phyloP scores from a whole-genome alignment of 1,140 invertebrate genomes.

The Drosophila orosa region DNA sequence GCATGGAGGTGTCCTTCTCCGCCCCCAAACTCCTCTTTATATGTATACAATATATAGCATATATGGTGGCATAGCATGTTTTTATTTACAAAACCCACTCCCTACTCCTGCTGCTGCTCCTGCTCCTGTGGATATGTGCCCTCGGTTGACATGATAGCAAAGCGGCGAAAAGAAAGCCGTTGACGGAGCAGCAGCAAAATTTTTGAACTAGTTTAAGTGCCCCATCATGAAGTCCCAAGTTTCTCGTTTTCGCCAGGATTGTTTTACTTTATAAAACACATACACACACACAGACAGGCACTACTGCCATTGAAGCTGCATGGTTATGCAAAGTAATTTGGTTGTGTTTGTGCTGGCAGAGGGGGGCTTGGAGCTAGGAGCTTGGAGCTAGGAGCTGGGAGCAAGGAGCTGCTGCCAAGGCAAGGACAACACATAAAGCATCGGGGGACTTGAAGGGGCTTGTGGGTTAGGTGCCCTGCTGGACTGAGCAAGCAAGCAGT shows the following conservation, averaged over 20 bases:
- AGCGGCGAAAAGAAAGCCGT: conserved; percentile 48
- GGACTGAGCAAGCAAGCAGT: conserved; percentile 63
- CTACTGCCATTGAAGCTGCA: conserved; percentile 64
- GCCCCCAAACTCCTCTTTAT: conserved; percentile 5
- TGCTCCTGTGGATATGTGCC: conserved; percentile 35
- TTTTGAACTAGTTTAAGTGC: conserved; percentile 83
- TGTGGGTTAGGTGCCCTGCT: conserved; percentile 45
- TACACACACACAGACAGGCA: conserved; percentile 24
- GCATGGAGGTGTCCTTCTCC: conserved; percentile 23
- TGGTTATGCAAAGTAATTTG: conserved; percentile 83
- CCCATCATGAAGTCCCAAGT: conserved; percentile 83
- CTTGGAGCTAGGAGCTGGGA: conserved; percentile 8
- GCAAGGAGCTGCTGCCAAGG: conserved; percentile 37
- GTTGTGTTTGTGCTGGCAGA: conserved; percentile 59
- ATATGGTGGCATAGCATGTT: conserved; percentile 50
- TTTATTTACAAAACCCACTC: conserved; percentile 73
- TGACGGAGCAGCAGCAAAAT: conserved; percentile 62
- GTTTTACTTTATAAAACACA: conserved; percentile 80
- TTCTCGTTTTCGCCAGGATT: conserved; percentile 83
- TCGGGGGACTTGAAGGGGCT: conserved; percentile 45
- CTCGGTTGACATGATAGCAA: conserved; percentile 68
- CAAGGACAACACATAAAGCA: conserved; percentile 79
- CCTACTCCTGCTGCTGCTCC: not conserved
- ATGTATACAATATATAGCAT: conserved; percentile 6
- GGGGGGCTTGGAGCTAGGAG: not conserved